A percentile compares a stretch with the other conserved stretches of the same genome.
These are phyloP conservation scores for Ptilonorhynchus violaceus DNA, from an alignment of 2,113 vertebrate genomes.

Conservation along the genomic window DNA sequence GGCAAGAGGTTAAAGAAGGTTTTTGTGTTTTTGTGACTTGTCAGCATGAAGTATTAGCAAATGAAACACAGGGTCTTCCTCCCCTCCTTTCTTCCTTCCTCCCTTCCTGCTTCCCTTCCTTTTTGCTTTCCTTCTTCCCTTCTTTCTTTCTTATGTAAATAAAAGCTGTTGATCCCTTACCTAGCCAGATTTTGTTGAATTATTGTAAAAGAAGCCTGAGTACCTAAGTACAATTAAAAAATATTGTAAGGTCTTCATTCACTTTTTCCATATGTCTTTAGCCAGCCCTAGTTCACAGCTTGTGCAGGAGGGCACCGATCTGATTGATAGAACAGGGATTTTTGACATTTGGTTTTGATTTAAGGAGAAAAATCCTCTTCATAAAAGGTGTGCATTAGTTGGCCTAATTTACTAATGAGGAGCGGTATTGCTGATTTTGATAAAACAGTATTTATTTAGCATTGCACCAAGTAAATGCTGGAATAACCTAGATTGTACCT, in stretches of 20 bases:
- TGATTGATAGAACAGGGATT: background rate
- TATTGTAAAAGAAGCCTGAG: background rate
- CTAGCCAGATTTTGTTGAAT: background rate
- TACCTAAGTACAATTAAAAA: background rate
- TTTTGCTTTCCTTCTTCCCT: background rate
- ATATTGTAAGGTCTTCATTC: background rate
- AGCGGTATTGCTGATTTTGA: background rate
- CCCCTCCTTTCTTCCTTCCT: background rate
- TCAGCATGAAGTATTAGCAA: background rate
- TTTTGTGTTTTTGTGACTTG: background rate
- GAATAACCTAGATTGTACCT: background rate
- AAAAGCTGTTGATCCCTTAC: background rate
- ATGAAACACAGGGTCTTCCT: background rate
- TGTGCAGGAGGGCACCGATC: background rate
- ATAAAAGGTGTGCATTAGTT: constrained; percentile 29
- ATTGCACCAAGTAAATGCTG: background rate
- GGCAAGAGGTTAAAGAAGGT: background rate
- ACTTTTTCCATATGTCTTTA: background rate
- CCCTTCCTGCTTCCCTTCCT: background rate
- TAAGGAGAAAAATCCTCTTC: constrained; percentile 35
- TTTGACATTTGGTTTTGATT: constrained; percentile 2
- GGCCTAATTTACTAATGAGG: background rate
- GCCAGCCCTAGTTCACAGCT: background rate
- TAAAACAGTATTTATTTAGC: background rate
- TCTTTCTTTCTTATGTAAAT: background rate